Base-by-base conservation (phyloP, 1,140 invertebrate species). In the Harpegnathos saltator region DNA sequence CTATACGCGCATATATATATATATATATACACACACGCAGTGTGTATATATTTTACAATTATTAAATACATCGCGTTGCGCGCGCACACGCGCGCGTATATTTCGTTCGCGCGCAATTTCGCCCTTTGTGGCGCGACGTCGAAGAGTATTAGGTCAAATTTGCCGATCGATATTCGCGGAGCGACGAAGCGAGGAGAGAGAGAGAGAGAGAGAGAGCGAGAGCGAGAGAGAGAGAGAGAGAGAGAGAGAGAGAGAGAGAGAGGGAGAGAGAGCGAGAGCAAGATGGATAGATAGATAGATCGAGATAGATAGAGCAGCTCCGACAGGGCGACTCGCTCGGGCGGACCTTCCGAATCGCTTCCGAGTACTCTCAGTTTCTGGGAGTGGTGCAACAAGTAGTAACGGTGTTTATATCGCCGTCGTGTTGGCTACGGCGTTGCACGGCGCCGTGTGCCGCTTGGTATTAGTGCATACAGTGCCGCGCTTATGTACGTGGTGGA, bases 351-450 rank as follows among this genome's bases (percentile, higher is more conserved):
- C 84, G 74, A 84, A 84, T 74, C 62, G 56, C 56, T 44, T 44
- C 29, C 63, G 82, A 69, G 66, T 82, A 78, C 86, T 88, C 69
- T 58, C 77, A 85, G 88, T 89, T 91, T 91, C 91, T 90, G 89
- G 90, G 91, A 90, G 89, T 83, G 86, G 91, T 92, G 92, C 92
- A 93, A 93, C 92, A 93, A 93, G 92, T 93, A 93, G 92, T 92
- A 92, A 92, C 88, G 90, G 87, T 87, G 89, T 91, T 92, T 89
- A 90, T 87, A 91, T 85, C 85, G 87, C 78, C 78, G 75, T 62
- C 88, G 29, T 33, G 77, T 84, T 84, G 84, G 85, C 85, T 85
- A 81, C 77, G 86, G 62, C 50, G 29, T 33, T 33, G 38, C 38
- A 82, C 77, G 85, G 62, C 52, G 85, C 85, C 84, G 62, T 52